Conservation (phyloP, 1,140 invertebrate species). For the Penaeus indicus region DNA sequence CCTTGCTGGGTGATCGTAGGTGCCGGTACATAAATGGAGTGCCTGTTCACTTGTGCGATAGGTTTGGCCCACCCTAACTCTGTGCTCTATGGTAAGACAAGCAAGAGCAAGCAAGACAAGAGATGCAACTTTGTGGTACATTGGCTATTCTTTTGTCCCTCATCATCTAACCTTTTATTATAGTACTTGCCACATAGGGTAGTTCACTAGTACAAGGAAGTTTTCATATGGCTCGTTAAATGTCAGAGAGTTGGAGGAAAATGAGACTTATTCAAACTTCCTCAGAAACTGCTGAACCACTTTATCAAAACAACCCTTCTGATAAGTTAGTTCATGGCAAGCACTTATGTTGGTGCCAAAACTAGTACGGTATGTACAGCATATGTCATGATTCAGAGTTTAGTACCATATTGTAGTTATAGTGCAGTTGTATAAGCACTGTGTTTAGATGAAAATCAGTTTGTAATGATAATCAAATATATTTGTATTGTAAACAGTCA, state of each 20-base stretch:
- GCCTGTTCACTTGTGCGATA: slow-evolving; percentile 63
- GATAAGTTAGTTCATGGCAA: slow-evolving; percentile 8
- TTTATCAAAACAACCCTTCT: slow-evolving; percentile 32
- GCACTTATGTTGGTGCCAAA: slow-evolving; percentile 18
- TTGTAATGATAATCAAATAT: slow-evolving; percentile 43
- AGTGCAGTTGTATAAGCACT: slow-evolving; percentile 44
- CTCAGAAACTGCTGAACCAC: slow-evolving; percentile 39
- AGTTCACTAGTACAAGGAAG: slow-evolving; percentile 42
- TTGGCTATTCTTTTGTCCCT: background rate
- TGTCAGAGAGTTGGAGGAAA: slow-evolving; percentile 20
- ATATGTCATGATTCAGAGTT: slow-evolving; percentile 15
- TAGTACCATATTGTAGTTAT: slow-evolving; percentile 38
- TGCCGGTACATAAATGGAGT: slow-evolving; percentile 64
- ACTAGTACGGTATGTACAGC: slow-evolving; percentile 24
- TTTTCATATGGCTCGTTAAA: slow-evolving; percentile 43
- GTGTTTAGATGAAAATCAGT: slow-evolving; percentile 47
- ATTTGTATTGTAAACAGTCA: slow-evolving; percentile 42
- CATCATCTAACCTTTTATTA: background rate
- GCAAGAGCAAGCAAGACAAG: slow-evolving; percentile 59
- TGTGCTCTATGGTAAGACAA: slow-evolving; percentile 64
- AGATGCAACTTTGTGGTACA: slow-evolving; percentile 19
- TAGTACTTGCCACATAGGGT: slow-evolving; percentile 36
- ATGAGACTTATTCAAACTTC: slow-evolving; percentile 47
- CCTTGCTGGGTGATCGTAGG: slow-evolving; percentile 63
- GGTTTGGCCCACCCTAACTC: slow-evolving; percentile 63